Evolutionary conservation across 2,113 vertebrate species (phyloP), one percentile per base, ranked within the genome.

Genomic region (Sciurus niger): DNA sequence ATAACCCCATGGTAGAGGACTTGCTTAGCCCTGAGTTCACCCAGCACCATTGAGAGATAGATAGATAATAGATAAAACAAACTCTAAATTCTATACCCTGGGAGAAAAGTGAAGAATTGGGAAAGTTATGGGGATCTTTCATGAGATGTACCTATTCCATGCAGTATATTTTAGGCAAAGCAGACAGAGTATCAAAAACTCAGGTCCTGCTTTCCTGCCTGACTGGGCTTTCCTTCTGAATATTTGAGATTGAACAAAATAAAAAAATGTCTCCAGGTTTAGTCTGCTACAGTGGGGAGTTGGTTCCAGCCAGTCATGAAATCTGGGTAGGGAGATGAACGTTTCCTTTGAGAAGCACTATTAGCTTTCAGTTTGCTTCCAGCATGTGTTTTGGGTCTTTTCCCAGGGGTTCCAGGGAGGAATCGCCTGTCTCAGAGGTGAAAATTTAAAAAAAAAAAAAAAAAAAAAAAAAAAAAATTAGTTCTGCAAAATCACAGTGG

Each of bases 401-500:
- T 84, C 85, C 90, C 94, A 89, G 86, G 89, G 96, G 83, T 92
- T 93, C 96, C 84, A 70, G 60, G 51, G 76, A 97, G 43, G 51
- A 95, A 78, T 94, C 20, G 6, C 10, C 3, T 84, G 91, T 94
- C 83, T 97, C 78, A 84, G 92, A 97, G 93, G 97, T 96, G 77
- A 78, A 97, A 96, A 92, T 30, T n/a, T n/a, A n/a, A n/a, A 51
- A 84, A 89, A 70, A 74, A 96, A 95, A 93, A 79, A n/a, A 93
- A 86, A 96, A 95, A 18, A 55, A 40, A 40, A 48, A 48, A 48
- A 6, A 86, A 82, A 46, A 95, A 87, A 82, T 95, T 93, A 93
- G 97, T 97, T 97, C 51, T 84, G 82, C 72, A 97, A 96, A 97
- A 97, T 93, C 60, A 92, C 76, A 72, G 2, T 92, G 76, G 76